Base-by-base conservation (phyloP, 1,140 invertebrate species). In the Drosophila subobscura region DNA sequence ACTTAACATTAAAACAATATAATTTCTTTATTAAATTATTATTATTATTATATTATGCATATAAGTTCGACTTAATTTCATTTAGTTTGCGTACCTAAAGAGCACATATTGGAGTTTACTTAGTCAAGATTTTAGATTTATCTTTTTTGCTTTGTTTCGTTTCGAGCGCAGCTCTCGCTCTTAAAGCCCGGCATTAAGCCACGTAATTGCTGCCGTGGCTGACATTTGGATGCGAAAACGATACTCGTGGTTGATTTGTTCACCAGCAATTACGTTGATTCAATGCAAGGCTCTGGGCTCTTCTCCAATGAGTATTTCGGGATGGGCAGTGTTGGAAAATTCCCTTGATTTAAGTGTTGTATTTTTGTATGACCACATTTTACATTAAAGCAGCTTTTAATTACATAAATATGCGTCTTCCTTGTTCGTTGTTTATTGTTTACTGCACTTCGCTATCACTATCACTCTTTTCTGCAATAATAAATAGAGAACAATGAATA, bases 401-500 rank as follows among this genome's bases (percentile, higher is more conserved):
- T 75, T 86, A 56, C 61, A 57, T 86, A 56, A 57, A 57, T 49
- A 54, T 57, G 50, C 49, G 70, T 64, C 53, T 72, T 45, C 45
- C 70, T 20, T 20, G 37, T 57, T 40, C 49, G 59, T 55, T 51
- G 49, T 54, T 79, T 51, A 41, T 58, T 66, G 29, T 72, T 94
- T 94, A 96, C 93, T 96, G 96, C 93, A 95, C 96, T 94, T 97
- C 96, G 92, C 96, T 97, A 93, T 97, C 96, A 93, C 96, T 97
- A 94, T 97, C 96, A 93, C 96, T 97, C 93, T 97, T 97, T 93
- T 97, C 96, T 97, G 94, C 63, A 95, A 92, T 53, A 20, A 20
- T 20, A 20, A 20, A 20, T 20, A 20, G 23, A 5, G n/a, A 52
- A 40, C 0, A 4, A 12, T 1, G 1, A 33, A 49, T 20, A 20